Evolutionary conservation across 2,888 invertebrate genomes (phyloP).

Genomic region (Halictus quadricinctus): DNA sequence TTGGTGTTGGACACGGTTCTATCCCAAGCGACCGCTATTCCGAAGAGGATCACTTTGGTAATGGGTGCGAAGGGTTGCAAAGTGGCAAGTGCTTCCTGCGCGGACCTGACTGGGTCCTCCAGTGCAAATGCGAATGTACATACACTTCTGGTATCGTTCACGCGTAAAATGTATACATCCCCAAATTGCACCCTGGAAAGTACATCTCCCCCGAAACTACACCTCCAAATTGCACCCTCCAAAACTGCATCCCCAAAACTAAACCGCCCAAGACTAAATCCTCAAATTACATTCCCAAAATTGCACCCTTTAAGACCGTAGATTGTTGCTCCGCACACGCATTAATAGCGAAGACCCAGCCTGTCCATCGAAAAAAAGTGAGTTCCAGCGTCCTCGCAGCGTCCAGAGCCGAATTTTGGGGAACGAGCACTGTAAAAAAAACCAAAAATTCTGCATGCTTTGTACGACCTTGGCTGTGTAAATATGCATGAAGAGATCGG

Average conservation of each 20-base stretch:
- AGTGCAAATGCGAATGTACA: constrained; percentile 45
- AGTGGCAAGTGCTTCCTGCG: constrained; percentile 61
- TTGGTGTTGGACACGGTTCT: not conserved
- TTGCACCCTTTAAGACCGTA: not conserved
- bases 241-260: too few species aligned
- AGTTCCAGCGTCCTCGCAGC: not conserved
- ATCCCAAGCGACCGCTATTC: not conserved
- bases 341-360: not conserved
- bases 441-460: constrained; percentile 68
- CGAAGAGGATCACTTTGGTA: constrained; percentile 52
- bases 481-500: constrained; percentile 73
- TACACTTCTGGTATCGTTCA: not conserved
- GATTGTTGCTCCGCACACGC: not conserved
- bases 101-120: constrained; percentile 75
- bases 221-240: not conserved
- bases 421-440: constrained; percentile 30
- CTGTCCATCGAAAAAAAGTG: not conserved
- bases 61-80: constrained; percentile 48
- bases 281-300: not conserved
- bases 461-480: constrained; percentile 69
- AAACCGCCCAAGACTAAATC: not conserved
- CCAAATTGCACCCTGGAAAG: not conserved
- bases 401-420: not conserved
- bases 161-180: not conserved
- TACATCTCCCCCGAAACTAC: too few species aligned